Base-by-base conservation (phyloP, 2,113 vertebrate species). In the Benitochromis conjunctus region DNA sequence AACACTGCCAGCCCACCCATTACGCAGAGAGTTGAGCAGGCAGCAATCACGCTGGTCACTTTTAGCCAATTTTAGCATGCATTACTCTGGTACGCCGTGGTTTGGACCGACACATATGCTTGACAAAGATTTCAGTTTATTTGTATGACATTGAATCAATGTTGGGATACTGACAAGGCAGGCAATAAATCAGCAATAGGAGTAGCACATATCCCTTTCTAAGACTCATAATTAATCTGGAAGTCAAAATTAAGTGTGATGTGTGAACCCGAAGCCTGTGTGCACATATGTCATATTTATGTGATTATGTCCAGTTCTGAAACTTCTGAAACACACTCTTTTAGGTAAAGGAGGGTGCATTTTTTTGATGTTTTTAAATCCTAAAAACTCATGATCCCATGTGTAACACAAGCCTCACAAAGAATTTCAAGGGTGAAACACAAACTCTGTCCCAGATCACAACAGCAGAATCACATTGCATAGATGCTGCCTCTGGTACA, bases 361-460 rank as follows among this genome's bases (percentile, higher is more conserved):
- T 76, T 16, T 76, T 76, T 76, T 51, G 43, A 48, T 74, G 69
- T 18, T 74, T 74, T 51, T 76, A n/a, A 76, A 51, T 19, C 26
- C 43, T 51, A 29, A 76, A 76, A 31, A 31, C 51, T 3, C 69
- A n/a, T 5, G 0, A 51, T 76, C 69, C 69, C 69, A 31, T 76
- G n/a, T 76, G 69, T 76, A 76, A 76, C 46, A 76, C 46, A 76
- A 76, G 46, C 24, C 69, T 76, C 46, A 5, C 14, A 86, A 54
- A 54, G 36, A 58, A 80, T 86, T 79, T 81, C n/a, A 43, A 62
- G 78, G 78, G 71, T 62, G 81, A 81, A 91, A 80, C 62, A 71
- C n/a, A 57, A 79, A 83, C 79, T 86, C 60, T 31, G 26, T 31
- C 46, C 69, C 69, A 76, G 69, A 76, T 76, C 69, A 31, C 69